phyloP scores from a whole-genome alignment of 23 tunicate genomes.

The Styela clava region DNA sequence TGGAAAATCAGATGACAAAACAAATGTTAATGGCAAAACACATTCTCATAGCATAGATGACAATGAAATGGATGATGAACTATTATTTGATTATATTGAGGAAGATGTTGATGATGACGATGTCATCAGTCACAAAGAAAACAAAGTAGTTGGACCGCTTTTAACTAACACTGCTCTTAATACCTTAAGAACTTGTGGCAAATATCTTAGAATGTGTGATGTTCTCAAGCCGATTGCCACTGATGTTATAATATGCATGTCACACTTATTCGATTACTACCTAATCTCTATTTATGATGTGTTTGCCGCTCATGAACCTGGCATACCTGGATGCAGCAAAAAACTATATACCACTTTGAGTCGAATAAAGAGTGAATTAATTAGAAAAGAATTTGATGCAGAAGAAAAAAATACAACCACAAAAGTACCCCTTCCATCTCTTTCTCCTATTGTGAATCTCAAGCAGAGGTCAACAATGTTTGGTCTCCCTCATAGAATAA shows the following conservation, averaged over 20 bases:
- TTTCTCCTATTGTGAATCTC: slow-evolving; percentile 36
- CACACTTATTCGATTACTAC: slow-evolving; percentile 71
- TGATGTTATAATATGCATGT: slow-evolving; percentile 75
- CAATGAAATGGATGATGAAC: slow-evolving; percentile 44
- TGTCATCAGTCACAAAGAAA: slow-evolving; percentile 6
- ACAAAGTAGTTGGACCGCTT: slow-evolving; percentile 37
- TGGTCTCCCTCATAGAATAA: slow-evolving; percentile 65
- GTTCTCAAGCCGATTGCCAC: slow-evolving; percentile 68
- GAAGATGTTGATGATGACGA: slow-evolving; percentile 73
- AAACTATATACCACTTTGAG: background rate
- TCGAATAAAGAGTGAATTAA: slow-evolving; percentile 11
- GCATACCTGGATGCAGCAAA: background rate
- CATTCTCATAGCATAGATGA: background rate
- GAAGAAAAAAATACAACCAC: background rate
- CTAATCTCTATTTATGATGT: slow-evolving; percentile 48
- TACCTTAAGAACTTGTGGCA: slow-evolving; percentile 74
- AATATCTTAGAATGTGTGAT: slow-evolving; percentile 90
- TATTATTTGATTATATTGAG: slow-evolving; percentile 38
- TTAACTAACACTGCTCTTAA: slow-evolving; percentile 79
- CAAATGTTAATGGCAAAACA: background rate
- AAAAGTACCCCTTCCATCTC: background rate
- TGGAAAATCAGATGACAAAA: background rate
- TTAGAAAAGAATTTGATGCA: background rate
- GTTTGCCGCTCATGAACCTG: slow-evolving; percentile 36
- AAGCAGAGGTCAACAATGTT: slow-evolving; percentile 27